Conservation (phyloP, 1,140 invertebrate species). For the Ditylenchus dipsaci region DNA sequence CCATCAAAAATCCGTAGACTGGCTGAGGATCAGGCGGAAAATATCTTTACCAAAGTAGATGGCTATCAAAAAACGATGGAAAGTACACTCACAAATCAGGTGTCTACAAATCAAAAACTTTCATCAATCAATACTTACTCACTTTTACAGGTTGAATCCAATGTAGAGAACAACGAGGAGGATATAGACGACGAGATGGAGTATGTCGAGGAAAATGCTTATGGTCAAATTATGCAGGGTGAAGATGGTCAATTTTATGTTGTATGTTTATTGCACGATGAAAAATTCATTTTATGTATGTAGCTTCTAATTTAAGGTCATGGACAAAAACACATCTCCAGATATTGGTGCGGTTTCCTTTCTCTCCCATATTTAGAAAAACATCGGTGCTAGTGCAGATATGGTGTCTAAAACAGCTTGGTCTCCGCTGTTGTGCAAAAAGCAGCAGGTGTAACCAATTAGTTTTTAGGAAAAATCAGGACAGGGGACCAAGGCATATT, state of each 20-base stretch:
- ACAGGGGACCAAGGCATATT: too few relatives aligned
- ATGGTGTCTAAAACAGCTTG: too few relatives aligned
- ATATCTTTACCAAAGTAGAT: too few relatives aligned
- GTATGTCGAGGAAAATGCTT: slow-evolving; percentile 28
- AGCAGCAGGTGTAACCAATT: too few relatives aligned
- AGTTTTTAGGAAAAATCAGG: too few relatives aligned
- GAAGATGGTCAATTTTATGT: slow-evolving; percentile 40
- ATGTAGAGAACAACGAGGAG: not conserved
- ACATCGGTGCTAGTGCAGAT: too few relatives aligned
- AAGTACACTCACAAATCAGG: not conserved
- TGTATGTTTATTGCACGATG: not conserved
- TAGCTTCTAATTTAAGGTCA: not conserved
- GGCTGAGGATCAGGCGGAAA: too few relatives aligned
- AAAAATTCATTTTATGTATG: too few relatives aligned
- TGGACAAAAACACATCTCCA: slow-evolving; percentile 20
- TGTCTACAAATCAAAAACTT: not conserved
- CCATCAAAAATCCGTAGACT: too few relatives aligned
- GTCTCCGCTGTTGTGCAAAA: too few relatives aligned
- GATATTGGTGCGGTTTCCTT: slow-evolving; percentile 31
- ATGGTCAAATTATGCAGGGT: slow-evolving; percentile 36
- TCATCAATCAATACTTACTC: not conserved
- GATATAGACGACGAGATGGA: slow-evolving; percentile 24
- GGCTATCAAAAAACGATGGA: too few relatives aligned
- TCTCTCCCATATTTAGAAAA: not conserved
- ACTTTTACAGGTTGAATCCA: not conserved